These are phyloP conservation scores for Megamerina dolium DNA, from an alignment of 2,888 invertebrate genomes.

Conservation along the genomic window DNA sequence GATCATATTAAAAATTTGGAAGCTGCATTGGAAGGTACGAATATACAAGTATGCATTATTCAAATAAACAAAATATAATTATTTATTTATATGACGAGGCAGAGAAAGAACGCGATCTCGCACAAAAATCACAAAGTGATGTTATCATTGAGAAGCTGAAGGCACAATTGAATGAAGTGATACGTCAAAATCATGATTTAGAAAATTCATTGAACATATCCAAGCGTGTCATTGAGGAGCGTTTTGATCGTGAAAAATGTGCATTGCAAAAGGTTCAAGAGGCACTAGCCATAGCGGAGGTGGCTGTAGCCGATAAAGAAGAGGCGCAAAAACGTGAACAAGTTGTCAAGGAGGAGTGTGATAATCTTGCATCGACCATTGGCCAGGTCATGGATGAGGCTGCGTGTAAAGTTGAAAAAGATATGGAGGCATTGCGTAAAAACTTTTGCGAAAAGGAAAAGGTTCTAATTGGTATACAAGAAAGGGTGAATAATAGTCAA, in stretches of 20 bases:
- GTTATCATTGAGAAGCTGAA: constrained; percentile 27
- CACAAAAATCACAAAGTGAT: constrained; percentile 7
- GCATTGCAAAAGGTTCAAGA: constrained; percentile 55
- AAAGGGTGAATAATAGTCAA: too few relatives aligned
- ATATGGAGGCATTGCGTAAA: constrained; percentile 55
- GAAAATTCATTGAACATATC: constrained; percentile 49
- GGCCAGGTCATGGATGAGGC: constrained; percentile 54
- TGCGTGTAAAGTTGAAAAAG: constrained; percentile 54
- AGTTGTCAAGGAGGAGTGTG: constrained; percentile 53
- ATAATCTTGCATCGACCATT: constrained; percentile 52
- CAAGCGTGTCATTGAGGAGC: constrained; percentile 43
- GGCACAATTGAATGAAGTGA: constrained; percentile 29
- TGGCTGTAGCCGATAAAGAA: constrained; percentile 55
- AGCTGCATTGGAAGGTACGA: constrained; percentile 23
- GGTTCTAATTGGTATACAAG: constrained; percentile 49
- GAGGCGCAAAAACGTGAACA: constrained; percentile 52
- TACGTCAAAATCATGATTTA: constrained; percentile 35
- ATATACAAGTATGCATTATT: too few relatives aligned
- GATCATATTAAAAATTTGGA: constrained; percentile 28
- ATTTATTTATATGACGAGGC: too few relatives aligned
- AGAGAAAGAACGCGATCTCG: constrained; percentile 23
- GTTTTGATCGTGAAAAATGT: constrained; percentile 50
- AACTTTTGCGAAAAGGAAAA: constrained; percentile 57
- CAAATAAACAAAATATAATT: constrained; percentile 1
- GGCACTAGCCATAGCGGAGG: constrained; percentile 54